Percentiles rank a stretch among this genome's conserved stretches.
Conservation (phyloP, 1,140 invertebrate species). For the Papilio polytes region DNA sequence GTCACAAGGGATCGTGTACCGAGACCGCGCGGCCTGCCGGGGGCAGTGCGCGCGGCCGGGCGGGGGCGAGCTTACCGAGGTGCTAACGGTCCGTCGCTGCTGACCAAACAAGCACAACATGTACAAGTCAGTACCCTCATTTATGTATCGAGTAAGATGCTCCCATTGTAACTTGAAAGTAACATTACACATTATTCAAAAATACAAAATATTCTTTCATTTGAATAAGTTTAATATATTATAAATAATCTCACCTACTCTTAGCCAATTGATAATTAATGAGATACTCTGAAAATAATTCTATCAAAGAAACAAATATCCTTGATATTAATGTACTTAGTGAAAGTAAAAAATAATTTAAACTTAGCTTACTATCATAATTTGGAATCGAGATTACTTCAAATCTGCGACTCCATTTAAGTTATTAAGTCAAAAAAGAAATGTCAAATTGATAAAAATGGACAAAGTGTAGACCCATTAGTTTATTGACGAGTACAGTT, state of each 20-base stretch:
- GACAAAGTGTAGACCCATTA: conserved; percentile 33
- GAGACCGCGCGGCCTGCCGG: conserved; percentile 68
- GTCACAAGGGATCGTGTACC: conserved; percentile 80
- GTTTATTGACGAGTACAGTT: conserved; percentile 4
- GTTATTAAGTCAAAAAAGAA: background rate
- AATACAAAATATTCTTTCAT: conserved; percentile 15
- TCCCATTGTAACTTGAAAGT: conserved; percentile 39
- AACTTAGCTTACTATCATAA: background rate
- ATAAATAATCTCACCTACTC: conserved; percentile 4
- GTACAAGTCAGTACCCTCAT: conserved; percentile 80
- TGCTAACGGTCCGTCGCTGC: conserved; percentile 82
- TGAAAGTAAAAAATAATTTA: background rate
- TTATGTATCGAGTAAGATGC: conserved; percentile 46
- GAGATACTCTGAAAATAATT: conserved; percentile 8
- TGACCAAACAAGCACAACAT: conserved; percentile 82
- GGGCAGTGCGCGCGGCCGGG: conserved; percentile 64
- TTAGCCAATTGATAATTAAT: conserved; percentile 3
- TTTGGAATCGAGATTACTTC: background rate
- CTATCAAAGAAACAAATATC: background rate
- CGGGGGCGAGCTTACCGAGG: conserved; percentile 78
- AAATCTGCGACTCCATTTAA: conserved; percentile 7
- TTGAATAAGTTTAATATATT: background rate
- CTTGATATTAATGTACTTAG: background rate
- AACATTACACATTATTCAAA: conserved; percentile 36
- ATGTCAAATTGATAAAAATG: conserved; percentile 9